Evolutionary conservation across 2,888 invertebrate species (phyloP), one percentile per base, ranked within the genome.

Genomic region (Charanyca ferruginea): DNA sequence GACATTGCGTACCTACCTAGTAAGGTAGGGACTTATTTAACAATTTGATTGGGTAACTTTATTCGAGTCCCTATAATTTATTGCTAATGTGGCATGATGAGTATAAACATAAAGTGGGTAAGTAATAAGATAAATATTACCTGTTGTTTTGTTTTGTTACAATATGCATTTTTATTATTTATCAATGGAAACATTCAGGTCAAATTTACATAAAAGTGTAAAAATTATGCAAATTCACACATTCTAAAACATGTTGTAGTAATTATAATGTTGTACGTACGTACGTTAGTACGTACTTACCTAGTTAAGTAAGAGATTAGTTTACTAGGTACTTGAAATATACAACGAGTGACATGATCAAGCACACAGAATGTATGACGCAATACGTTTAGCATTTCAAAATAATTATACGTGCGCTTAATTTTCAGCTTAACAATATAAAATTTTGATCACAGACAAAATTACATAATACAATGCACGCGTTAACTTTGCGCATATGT

Each of bases 391-490:
- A 85, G 81, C 78, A 77, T 84, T 78, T 70, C 66, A 80, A 86
- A 87, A 85, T 77, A 82, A 83, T 84, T 68, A 83, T 81, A 83
- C 86, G 91, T 91, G 91, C 91, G 90, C 86, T 91, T 90, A 79
- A 89, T 83, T 87, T 89, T 89, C 92, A 92, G 94, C 94, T 93
- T 94, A 95, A 91, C 89, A 91, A 94, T 94, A 94, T 92, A 93
- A 92, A 92, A 93, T 93, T 94, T 94, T 86, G 93, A 95, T 95
- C 95, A 95, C 95, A 95, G 94, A 94, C 92, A 94, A 93, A 94
- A 94, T 94, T 93, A 94, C 94, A 93, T 90, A 91, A 90, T 90
- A 93, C 90, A 88, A 91, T 90, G 88, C 87, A 91, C 91, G 90
- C 92, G 82, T 88, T 89, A 89, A 88, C 84, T 89, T 89, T 90